Conservation (phyloP, 2,888 invertebrate genomes). For the Eueremaeus valkanovi region DNA sequence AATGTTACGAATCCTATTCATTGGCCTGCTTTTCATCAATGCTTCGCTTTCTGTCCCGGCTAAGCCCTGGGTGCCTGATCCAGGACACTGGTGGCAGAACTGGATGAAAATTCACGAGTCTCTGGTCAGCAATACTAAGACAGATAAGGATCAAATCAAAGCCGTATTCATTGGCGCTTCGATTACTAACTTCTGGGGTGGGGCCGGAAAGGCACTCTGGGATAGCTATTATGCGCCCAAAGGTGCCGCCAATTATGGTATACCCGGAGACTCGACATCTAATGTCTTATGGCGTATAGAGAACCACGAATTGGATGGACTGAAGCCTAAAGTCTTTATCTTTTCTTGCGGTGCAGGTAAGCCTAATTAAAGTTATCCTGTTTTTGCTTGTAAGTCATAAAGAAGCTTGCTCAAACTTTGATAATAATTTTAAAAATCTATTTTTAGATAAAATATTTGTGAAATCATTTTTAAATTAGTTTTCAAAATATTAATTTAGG, state of each 20-base stretch:
- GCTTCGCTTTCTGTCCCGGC: too few species aligned
- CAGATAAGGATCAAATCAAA: background rate
- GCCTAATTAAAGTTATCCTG: too few species aligned
- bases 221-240: slow-evolving; percentile 83
- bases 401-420: too few species aligned
- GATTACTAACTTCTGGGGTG: slow-evolving; percentile 25
- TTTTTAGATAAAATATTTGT: too few species aligned
- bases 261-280: slow-evolving; percentile 79
- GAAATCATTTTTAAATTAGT: background rate
- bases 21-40: too few species aligned
- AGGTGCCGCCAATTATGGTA: slow-evolving; percentile 86
- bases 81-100: too few species aligned
- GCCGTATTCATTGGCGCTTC: slow-evolving; percentile 36
- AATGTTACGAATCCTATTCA: too few species aligned
- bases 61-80: too few species aligned
- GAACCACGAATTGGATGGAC: slow-evolving; percentile 83
- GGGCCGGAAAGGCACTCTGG: slow-evolving; percentile 61
- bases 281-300: slow-evolving; percentile 85
- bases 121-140: background rate
- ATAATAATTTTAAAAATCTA: background rate
- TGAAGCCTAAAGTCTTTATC: slow-evolving; percentile 71
- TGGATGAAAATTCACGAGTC: background rate
- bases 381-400: too few species aligned
- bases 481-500: background rate
- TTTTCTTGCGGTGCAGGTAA: too few species aligned